These are phyloP conservation scores for Heliconius charithonia DNA, from an alignment of 2,888 invertebrate genomes.

Conservation along the genomic window DNA sequence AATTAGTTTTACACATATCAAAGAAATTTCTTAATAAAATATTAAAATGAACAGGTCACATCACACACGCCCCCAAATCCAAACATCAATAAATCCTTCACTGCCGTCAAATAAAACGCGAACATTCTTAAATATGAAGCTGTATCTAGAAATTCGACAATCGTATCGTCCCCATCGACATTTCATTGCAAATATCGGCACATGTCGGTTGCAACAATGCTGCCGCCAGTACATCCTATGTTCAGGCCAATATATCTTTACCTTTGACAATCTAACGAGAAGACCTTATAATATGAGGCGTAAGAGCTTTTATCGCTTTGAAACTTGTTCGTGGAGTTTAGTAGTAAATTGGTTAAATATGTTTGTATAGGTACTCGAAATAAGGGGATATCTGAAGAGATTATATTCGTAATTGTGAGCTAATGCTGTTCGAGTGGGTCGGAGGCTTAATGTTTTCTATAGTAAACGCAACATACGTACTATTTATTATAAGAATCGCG, in stretches of 20 bases:
- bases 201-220: slow-evolving; percentile 74
- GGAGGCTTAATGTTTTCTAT: slow-evolving; percentile 51
- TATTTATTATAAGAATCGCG: slow-evolving; percentile 42
- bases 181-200: slow-evolving; percentile 59
- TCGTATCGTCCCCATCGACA: slow-evolving; percentile 52
- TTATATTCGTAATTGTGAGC: slow-evolving; percentile 76
- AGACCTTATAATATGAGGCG: slow-evolving; percentile 43
- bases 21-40: not conserved
- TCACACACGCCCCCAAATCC: not conserved
- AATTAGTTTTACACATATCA: too few species aligned
- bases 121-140: slow-evolving; percentile 42
- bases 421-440: slow-evolving; percentile 69
- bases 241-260: slow-evolving; percentile 51
- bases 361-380: slow-evolving; percentile 72
- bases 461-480: slow-evolving; percentile 46
- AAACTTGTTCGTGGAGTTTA: slow-evolving; percentile 37
- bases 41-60: not conserved
- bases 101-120: slow-evolving; percentile 37
- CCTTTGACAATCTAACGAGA: slow-evolving; percentile 16
- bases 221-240: slow-evolving; percentile 67
- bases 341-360: slow-evolving; percentile 49
- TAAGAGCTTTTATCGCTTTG: slow-evolving; percentile 48
- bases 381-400: slow-evolving; percentile 72
- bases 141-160: slow-evolving; percentile 48
- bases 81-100: slow-evolving; percentile 41